These are phyloP conservation scores for Philereme vetulata DNA, from an alignment of 2,888 invertebrate genomes.

Conservation along the genomic window DNA sequence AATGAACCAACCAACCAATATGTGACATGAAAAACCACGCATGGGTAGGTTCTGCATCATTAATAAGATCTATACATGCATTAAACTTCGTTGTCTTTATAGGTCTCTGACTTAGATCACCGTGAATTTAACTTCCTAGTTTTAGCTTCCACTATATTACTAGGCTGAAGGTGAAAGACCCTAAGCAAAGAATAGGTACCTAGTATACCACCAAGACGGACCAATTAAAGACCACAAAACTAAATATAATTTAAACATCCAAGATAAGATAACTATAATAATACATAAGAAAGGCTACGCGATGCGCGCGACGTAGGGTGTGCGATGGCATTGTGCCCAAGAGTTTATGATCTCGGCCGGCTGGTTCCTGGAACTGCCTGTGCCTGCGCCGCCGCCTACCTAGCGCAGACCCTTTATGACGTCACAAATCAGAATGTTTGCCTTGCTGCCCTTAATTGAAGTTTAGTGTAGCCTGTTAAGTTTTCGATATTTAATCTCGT, in stretches of 20 bases:
- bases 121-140: no score
- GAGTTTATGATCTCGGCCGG: constrained; percentile 60
- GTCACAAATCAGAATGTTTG: constrained; percentile 60
- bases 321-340: constrained; percentile 61
- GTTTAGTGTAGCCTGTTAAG: constrained; percentile 56
- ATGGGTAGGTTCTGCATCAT: no score
- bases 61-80: no score
- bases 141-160: no score
- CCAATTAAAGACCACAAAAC: constrained; percentile 24
- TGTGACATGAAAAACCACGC: no score
- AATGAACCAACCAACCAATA: no score
- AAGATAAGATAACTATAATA: constrained; percentile 41
- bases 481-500: constrained; percentile 50
- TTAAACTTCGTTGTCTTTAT: no score
- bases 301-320: constrained; percentile 30
- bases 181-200: no score
- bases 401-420: constrained; percentile 66
- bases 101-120: no score
- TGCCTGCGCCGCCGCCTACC: constrained; percentile 52
- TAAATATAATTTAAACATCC: constrained; percentile 53
- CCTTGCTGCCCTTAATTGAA: constrained; percentile 57
- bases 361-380: constrained; percentile 62
- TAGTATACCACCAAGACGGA: not conserved
- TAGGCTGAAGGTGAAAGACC: no score
- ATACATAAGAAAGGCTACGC: constrained; percentile 35